Percentiles rank a stretch among this genome's conserved stretches.
Evolutionary conservation across 2,888 invertebrate genomes (phyloP).

Genomic region (Endotricha flammealis): DNA sequence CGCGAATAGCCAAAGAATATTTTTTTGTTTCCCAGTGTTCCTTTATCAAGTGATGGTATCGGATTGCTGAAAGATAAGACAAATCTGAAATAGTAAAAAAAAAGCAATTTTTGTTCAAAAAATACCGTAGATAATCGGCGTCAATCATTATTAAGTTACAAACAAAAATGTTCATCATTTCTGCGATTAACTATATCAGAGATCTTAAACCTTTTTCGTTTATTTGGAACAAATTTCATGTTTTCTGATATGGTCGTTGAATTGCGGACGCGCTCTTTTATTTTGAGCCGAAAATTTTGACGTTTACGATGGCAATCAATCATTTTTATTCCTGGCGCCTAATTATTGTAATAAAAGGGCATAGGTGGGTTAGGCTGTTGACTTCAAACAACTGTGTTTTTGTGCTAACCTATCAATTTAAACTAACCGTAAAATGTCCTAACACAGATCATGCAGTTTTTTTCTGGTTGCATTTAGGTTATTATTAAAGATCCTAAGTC

Average conservation of each 20-base stretch:
- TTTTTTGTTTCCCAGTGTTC: no score
- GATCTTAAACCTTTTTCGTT: slow-evolving; percentile 31
- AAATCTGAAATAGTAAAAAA: no score
- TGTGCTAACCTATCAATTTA: slow-evolving; percentile 17
- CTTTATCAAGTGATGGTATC: no score
- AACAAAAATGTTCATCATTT: slow-evolving; percentile 18
- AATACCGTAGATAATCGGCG: no score
- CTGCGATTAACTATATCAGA: slow-evolving; percentile 26
- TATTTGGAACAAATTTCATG: slow-evolving; percentile 30
- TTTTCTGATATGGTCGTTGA: slow-evolving; percentile 39
- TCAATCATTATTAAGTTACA: slow-evolving; percentile 5
- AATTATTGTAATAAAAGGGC: slow-evolving; percentile 48
- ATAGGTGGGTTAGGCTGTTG: slow-evolving; percentile 38
- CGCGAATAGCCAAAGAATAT: no score
- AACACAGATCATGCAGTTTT: no score
- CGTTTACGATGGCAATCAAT: slow-evolving; percentile 55
- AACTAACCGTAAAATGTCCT: no score
- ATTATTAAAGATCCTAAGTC: no score
- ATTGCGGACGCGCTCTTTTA: slow-evolving; percentile 36
- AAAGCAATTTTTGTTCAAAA: no score
- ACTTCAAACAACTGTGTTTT: slow-evolving; percentile 33
- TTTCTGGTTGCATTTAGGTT: no score
- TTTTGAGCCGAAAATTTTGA: slow-evolving; percentile 46
- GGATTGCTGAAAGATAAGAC: no score
- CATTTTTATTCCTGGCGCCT: slow-evolving; percentile 43